These are phyloP conservation scores for Orthonyx spaldingii DNA, from an alignment of 2,113 vertebrate genomes.

Conservation along the genomic window DNA sequence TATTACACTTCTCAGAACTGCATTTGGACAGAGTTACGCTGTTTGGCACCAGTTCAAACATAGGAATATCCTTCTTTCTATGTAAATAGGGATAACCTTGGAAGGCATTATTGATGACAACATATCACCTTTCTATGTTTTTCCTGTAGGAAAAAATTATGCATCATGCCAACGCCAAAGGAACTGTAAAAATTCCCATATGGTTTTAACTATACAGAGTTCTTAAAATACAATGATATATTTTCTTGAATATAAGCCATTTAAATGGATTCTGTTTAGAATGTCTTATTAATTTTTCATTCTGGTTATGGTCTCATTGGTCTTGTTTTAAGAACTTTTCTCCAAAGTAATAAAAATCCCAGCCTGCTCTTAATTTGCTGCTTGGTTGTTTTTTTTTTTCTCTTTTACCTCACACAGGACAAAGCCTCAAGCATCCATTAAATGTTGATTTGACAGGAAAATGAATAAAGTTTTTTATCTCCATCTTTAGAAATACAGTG, in stretches of 20 bases:
- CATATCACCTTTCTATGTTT: neutral
- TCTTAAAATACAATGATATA: neutral
- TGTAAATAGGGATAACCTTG: neutral
- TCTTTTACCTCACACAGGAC: neutral
- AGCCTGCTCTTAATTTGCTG: neutral
- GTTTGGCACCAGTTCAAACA: neutral
- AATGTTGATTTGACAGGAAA: conserved; percentile 3
- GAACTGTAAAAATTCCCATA: conserved; percentile 1
- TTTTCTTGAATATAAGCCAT: conserved; percentile 5
- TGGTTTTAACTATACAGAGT: neutral
- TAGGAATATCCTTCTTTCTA: neutral
- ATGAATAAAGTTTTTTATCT: neutral
- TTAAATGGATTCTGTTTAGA: neutral
- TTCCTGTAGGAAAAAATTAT: neutral
- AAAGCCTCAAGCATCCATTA: neutral
- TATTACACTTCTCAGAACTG: neutral
- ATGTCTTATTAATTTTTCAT: neutral
- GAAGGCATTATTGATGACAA: neutral
- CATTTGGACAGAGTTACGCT: neutral
- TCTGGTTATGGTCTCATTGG: neutral
- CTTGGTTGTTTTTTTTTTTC: neutral
- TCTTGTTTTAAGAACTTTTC: neutral
- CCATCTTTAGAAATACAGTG: neutral
- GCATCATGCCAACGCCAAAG: neutral
- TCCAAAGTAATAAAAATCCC: neutral